Base-by-base conservation (phyloP, 2,888 invertebrate species). In the Pseudococcus viburni region DNA sequence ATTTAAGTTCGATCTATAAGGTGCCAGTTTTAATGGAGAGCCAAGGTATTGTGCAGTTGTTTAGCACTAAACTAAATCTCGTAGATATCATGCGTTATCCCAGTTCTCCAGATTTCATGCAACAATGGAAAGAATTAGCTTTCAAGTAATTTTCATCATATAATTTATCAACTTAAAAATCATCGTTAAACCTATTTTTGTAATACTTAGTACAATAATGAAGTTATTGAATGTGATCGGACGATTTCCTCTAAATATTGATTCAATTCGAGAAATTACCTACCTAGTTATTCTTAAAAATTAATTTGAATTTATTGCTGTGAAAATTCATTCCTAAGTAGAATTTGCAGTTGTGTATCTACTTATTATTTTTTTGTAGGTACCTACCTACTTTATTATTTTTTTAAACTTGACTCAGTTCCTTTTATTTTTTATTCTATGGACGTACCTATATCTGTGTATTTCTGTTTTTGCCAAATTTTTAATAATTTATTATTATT, bases 11-110 rank as follows among this genome's bases (percentile, higher is more conserved):
- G 1, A 97, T 99, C 89, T 99, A 99, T 92, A 95, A 97, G 92
- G 99, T 99, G 0, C 99, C 99, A 0, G 92, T 99, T 88, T 92
- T 99, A 89, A 96, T 99, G 94, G 97, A 98, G 91, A 94, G 95
- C 46, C 97, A 98, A 92, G 96, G 97, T 9, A 95, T 98, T 0
- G 95, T 97, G 0, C 94, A 96, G 90, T 97, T 95, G 91, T 93
- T 99, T 84, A 95, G 95, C 90, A 95, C 96, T 89, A 94, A 97
- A 89, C 93, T 99, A 3, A 94, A 96, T 90, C 92, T 98, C 1
- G 1, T 33, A 33, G 92, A 88, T 51, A 88, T 48, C 8, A 15
- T 85, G 48, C 11, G 59, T 9, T 26, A 9, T n/a, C 33, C 39
- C 15, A 17, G n/a, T 33, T 93, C 83, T 2, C 59, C 84, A 39